Conservation (phyloP, 2,888 invertebrate species). For the Zhengitettix transpicula region DNA sequence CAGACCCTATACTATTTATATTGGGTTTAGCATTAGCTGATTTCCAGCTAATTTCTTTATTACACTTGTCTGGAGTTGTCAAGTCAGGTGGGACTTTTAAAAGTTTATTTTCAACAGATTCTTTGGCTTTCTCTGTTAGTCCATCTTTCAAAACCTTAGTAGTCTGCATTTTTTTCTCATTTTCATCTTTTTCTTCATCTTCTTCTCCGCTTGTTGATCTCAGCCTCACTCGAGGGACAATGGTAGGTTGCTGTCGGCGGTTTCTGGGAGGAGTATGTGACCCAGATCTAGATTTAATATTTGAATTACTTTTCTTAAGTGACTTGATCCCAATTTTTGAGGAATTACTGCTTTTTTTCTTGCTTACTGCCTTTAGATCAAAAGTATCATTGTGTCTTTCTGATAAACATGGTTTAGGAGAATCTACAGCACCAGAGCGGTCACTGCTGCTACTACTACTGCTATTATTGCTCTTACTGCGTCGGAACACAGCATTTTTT, state of each 20-base stretch:
- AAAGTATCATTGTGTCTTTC: constrained; percentile 50
- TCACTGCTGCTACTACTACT: constrained; percentile 1
- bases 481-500: neutral
- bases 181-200: constrained; percentile 38
- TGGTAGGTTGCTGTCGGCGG: constrained; percentile 28
- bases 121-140: constrained; percentile 54
- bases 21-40: neutral
- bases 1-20: neutral
- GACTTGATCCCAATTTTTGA: constrained; percentile 19
- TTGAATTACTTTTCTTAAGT: constrained; percentile 18
- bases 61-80: constrained; percentile 1
- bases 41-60: neutral
- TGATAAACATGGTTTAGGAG: constrained; percentile 48
- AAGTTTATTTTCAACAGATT: constrained; percentile 40
- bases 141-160: constrained; percentile 47
- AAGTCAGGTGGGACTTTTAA: constrained; percentile 9
- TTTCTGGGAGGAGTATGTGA: constrained; percentile 27
- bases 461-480: neutral
- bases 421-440: constrained; percentile 42
- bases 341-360: constrained; percentile 29
- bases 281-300: constrained; percentile 14
- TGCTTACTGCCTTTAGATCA: constrained; percentile 31
- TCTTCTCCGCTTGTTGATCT: constrained; percentile 24
- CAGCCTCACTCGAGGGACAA: constrained; percentile 26
- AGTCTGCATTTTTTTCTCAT: constrained; percentile 51